Base-by-base conservation (phyloP, 2,113 vertebrate genomes). In the Triplophysa tibetana region DNA sequence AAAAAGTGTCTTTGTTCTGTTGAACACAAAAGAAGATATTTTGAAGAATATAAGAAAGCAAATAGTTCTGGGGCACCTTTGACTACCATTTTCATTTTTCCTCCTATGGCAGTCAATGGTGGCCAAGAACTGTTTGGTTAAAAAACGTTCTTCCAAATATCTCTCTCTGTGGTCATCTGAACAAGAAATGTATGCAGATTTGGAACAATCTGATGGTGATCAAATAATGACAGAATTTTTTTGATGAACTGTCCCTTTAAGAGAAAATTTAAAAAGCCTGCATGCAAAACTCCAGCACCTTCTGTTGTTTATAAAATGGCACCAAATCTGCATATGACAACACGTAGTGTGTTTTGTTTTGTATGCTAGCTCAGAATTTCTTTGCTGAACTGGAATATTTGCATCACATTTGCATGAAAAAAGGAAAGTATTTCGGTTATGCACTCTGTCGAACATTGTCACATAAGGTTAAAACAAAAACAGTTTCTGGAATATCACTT, bases 311-410 rank as follows among this genome's bases (percentile, higher is more conserved):
- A 50, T n/a, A 17, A n/a, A 41, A 41, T 24, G 8, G 19, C 60
- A 21, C 23, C 4, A 64, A 75, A 58, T 58, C 17, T 68, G 14
- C 52, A 41, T 64, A 19, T 4, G 58, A 60, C n/a, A 67, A 70
- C 12, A 45, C 8, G 60, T 19, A 24, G 10, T 54, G 78, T 33
- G 26, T 48, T 66, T 48, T 70, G 54, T 62, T 67, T 73, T 65
- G 41, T 75, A 75, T 56, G 54, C 64, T 56, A 48, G 16, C 24
- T 79, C 33, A 29, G 8, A 75, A 60, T 70, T 78, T 60, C n/a
- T 16, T 77, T 12, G 65, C 62, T 68, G 10, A 82, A 62, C 60
- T 64, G 67, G 58, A 61, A 79, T 62, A 41, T 75, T 38, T 69
- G 54, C 70, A 54, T 33, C 48, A 66, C 5, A 52, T 29, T 58